phyloP scores from a whole-genome alignment of 2,797 vertebrate species.

The Cetoscarus ocellatus region DNA sequence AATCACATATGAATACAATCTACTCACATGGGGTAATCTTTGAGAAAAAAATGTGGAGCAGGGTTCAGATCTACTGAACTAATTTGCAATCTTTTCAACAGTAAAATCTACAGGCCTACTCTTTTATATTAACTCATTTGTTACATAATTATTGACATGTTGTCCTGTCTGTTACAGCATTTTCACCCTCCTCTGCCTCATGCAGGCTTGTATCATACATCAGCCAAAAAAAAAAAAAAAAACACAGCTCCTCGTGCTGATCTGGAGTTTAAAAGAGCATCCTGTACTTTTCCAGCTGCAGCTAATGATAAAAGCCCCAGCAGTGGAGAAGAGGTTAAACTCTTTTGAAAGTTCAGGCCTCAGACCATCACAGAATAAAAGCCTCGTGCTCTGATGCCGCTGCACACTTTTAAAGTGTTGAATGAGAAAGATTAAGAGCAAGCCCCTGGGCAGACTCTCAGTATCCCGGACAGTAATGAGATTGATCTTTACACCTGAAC shows the following conservation, averaged over 20 bases:
- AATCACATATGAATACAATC: too few species aligned
- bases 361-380: not conserved
- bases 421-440: constrained; percentile 19
- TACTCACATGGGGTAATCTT: too few species aligned
- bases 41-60: too few species aligned
- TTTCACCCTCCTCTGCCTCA: too few species aligned
- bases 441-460: not conserved
- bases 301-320: not conserved
- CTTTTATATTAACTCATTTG: too few species aligned
- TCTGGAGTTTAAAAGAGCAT: constrained; percentile 1
- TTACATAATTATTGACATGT: too few species aligned
- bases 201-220: too few species aligned
- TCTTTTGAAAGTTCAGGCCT: constrained; percentile 2
- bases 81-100: too few species aligned
- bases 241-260: not conserved
- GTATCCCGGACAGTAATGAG: not conserved
- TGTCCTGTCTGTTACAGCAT: too few species aligned
- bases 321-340: not conserved
- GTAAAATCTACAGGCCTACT: too few species aligned
- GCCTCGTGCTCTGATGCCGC: constrained; percentile 3
- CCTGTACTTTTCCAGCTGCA: not conserved
- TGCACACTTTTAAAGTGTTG: constrained; percentile 5
- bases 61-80: too few species aligned
- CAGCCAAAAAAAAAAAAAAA: too few species aligned
- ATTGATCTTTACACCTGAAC: constrained; percentile 23